Evolutionary conservation across 2,888 invertebrate species (phyloP).

Genomic region (Cistogaster globosa): DNA sequence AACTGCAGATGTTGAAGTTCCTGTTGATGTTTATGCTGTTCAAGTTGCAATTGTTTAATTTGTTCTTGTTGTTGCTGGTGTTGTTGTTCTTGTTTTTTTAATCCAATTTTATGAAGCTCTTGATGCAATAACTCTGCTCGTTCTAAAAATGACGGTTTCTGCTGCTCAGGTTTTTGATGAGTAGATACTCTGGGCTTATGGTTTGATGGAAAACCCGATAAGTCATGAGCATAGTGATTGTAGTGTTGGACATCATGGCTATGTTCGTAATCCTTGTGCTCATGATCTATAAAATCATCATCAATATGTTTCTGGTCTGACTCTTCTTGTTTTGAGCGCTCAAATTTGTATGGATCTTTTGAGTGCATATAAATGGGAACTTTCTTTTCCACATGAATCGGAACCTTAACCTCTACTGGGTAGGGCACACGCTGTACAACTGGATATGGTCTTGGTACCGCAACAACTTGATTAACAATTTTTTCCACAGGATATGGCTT

Average conservation of each 20-base stretch:
- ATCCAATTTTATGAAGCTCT: constrained; percentile 75
- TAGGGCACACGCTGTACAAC: constrained; percentile 84
- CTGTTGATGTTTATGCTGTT: constrained; percentile 37
- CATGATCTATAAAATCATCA: constrained; percentile 67
- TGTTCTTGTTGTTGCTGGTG: constrained; percentile 52
- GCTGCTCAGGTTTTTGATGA: constrained; percentile 45
- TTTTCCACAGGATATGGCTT: constrained; percentile 85
- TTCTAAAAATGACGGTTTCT: constrained; percentile 44
- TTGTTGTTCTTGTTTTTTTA: constrained; percentile 67
- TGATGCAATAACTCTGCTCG: constrained; percentile 71
- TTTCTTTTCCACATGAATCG: constrained; percentile 81
- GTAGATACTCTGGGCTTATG: constrained; percentile 71
- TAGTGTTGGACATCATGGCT: constrained; percentile 70
- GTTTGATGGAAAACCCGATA: constrained; percentile 73
- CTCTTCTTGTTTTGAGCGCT: constrained; percentile 70
- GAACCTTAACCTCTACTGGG: constrained; percentile 77
- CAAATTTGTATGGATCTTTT: constrained; percentile 82
- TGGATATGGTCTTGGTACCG: constrained; percentile 84
- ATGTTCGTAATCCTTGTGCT: constrained; percentile 71
- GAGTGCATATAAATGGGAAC: constrained; percentile 81
- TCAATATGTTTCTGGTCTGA: constrained; percentile 66
- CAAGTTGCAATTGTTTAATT: constrained; percentile 42
- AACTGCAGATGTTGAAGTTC: constrained; percentile 38
- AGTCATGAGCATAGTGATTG: constrained; percentile 72
- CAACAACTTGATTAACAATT: constrained; percentile 83